Percentiles rank a stretch among this genome's conserved stretches.
These are phyloP conservation scores for Automeris io DNA, from an alignment of 2,888 invertebrate genomes.

Conservation along the genomic window DNA sequence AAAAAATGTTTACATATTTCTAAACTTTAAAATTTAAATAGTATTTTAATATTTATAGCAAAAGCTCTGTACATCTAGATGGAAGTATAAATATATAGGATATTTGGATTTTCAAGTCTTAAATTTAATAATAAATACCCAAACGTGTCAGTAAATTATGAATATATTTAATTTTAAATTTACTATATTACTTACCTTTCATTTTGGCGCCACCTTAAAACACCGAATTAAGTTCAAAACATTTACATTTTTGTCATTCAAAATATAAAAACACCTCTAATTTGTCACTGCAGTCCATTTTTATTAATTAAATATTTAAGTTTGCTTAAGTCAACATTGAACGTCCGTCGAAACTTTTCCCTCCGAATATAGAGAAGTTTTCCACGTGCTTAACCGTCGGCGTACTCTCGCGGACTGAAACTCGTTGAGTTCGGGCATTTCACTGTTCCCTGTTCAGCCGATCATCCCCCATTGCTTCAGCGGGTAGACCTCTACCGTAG, in stretches of 20 bases:
- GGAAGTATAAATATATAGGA: too few relatives aligned
- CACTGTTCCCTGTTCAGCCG: constrained; percentile 12
- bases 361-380: constrained; percentile 30
- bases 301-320: constrained; percentile 13
- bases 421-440: constrained; percentile 5
- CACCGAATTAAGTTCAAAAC: constrained; percentile 16
- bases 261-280: too few relatives aligned
- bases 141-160: too few relatives aligned
- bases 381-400: constrained; percentile 31
- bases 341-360: constrained; percentile 52
- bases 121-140: too few relatives aligned
- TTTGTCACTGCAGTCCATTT: constrained; percentile 38
- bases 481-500: too few relatives aligned
- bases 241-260: neutral
- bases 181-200: constrained; percentile 41
- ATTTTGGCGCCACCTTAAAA: constrained; percentile 30
- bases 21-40: too few relatives aligned
- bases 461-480: constrained; percentile 18
- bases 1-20: too few relatives aligned
- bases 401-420: constrained; percentile 38
- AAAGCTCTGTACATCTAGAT: too few relatives aligned
- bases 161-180: neutral
- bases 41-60: too few relatives aligned
- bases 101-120: too few relatives aligned
- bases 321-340: constrained; percentile 15